Base-by-base conservation (phyloP, 2,888 invertebrate species). In the Tiphia femorata region DNA sequence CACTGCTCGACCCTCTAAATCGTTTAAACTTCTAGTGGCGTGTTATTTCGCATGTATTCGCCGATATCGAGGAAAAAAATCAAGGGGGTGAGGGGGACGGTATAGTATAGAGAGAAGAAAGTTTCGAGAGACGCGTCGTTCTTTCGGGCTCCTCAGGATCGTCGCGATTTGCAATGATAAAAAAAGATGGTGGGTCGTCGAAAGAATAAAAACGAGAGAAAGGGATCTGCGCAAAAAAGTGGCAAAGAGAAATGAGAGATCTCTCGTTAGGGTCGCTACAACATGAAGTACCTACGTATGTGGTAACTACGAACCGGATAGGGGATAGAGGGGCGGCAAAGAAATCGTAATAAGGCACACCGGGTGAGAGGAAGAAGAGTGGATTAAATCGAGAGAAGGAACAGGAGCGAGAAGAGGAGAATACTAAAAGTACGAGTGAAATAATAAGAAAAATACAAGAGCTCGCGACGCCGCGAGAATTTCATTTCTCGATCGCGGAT, bases 121-220 rank as follows among this genome's bases (percentile, higher is more conserved):
- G 27, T 17, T 20, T 8, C 4, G 14, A 4, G n/a, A 4, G 1
- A 8, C n/a, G 12, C 25, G 21, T 33, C 20, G 43, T 55, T 67
- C 67, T 67, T 64, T 67, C 67, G 57, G 67, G 67, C 67, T 67
- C 67, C 67, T 62, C 60, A 43, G 16, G 58, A 67, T 67, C 64
- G 52, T 62, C 44, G 51, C n/a, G 25, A 5, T 42, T 42, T 14
- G 33, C 33, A 33, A n/a, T n/a, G n/a, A n/a, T n/a, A n/a, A n/a
- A n/a, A n/a, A n/a, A n/a, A n/a, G n/a, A n/a, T n/a, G n/a, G n/a
- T n/a, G n/a, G n/a, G n/a, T n/a, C n/a, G n/a, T n/a, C n/a, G n/a
- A n/a, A n/a, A n/a, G n/a, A n/a, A n/a, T n/a, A n/a, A n/a, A n/a
- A 33, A 33, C n/a, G 33, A 14, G 12, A 6, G 5, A 33, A 33